Evolutionary conservation across 2,113 vertebrate species (phyloP).

Genomic region (Centropus bengalensis): DNA sequence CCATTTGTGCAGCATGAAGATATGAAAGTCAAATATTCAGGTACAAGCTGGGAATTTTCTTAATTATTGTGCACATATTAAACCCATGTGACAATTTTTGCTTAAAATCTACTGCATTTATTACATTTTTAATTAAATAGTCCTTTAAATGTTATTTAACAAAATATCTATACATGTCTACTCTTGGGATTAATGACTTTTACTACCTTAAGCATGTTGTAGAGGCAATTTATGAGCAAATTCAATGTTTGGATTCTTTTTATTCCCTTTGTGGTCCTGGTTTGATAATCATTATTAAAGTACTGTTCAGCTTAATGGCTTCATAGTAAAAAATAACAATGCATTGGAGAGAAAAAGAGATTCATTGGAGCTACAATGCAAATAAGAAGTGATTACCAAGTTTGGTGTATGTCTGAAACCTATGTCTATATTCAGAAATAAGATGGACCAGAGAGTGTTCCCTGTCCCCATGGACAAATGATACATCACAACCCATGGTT

Average conservation of each 20-base stretch:
- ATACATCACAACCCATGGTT: background rate
- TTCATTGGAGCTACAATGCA: slow-evolving; percentile 33
- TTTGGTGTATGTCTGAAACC: slow-evolving; percentile 17
- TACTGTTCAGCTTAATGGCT: slow-evolving; percentile 40
- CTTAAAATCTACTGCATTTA: background rate
- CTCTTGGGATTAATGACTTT: slow-evolving; percentile 45
- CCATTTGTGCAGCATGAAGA: background rate
- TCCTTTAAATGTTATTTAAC: slow-evolving; percentile 12
- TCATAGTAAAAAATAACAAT: slow-evolving; percentile 48
- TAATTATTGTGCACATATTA: background rate
- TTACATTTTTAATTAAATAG: slow-evolving; percentile 25
- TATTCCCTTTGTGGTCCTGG: slow-evolving; percentile 32
- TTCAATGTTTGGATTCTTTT: slow-evolving; percentile 4
- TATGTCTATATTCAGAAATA: background rate
- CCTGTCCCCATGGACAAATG: background rate
- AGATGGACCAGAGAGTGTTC: background rate
- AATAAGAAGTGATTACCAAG: slow-evolving; percentile 23
- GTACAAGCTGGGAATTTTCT: background rate
- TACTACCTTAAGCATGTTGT: slow-evolving; percentile 38
- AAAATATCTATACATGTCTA: background rate
- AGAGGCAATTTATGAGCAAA: slow-evolving; percentile 45
- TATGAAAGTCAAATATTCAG: background rate
- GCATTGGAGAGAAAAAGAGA: background rate
- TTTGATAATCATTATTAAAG: slow-evolving; percentile 53
- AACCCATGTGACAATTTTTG: background rate